A percentile compares a stretch with the other conserved stretches of the same genome.
These are phyloP conservation scores for Hippocampus zosterae DNA, from an alignment of 2,113 vertebrate genomes.

Conservation along the genomic window DNA sequence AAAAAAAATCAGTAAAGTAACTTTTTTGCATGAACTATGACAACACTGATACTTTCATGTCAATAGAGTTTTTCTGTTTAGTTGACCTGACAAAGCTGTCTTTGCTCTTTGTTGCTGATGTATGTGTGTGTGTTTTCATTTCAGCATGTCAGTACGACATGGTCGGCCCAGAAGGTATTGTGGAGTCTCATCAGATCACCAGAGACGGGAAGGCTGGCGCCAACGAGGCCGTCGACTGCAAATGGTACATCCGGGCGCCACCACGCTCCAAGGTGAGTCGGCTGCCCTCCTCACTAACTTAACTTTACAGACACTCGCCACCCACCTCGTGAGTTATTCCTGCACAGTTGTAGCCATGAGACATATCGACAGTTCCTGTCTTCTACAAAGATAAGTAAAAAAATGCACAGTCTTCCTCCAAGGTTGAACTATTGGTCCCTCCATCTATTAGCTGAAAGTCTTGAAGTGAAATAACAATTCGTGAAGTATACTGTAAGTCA, in stretches of 20 bases:
- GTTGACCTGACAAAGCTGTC: background rate
- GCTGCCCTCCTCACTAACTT: background rate
- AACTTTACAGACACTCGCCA: too few species aligned
- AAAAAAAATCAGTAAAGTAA: too few species aligned
- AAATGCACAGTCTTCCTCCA: background rate
- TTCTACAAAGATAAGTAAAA: background rate
- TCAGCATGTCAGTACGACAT: constrained; percentile 97
- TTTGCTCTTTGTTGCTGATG: constrained; percentile 1
- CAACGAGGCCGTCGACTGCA: constrained; percentile 93
- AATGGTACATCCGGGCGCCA: constrained; percentile 96
- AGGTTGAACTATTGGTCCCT: background rate
- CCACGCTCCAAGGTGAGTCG: constrained; percentile 93
- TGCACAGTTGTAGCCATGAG: constrained; percentile 3
- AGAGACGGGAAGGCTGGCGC: constrained; percentile 92
- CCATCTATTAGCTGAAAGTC: background rate
- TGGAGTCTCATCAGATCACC: constrained; percentile 93
- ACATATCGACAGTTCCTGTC: constrained; percentile 6
- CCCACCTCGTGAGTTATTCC: background rate
- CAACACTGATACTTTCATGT: background rate
- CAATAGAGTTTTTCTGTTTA: constrained; percentile 5
- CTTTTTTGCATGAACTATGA: too few species aligned
- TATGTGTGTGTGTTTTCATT: constrained; percentile 42
- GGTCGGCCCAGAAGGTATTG: constrained; percentile 95
- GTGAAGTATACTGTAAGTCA: too few species aligned
- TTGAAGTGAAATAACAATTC: background rate